phyloP scores from a whole-genome alignment of 2,113 vertebrate genomes.

The Panurus biarmicus region DNA sequence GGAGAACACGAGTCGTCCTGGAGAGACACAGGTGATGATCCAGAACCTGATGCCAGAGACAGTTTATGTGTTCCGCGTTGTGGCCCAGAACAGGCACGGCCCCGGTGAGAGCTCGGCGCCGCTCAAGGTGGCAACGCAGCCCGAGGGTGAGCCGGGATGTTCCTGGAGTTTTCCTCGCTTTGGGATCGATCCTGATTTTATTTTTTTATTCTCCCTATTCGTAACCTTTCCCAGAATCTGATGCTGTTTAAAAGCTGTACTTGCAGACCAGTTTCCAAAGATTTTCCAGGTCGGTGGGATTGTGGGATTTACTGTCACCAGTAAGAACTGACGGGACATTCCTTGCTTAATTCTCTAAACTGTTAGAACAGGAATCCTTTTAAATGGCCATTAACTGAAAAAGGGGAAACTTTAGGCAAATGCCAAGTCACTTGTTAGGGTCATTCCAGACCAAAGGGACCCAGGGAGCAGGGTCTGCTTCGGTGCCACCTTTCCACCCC shows the following conservation, averaged over 20 bases:
- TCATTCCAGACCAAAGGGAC: not conserved
- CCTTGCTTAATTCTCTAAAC: not conserved
- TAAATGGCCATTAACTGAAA: not conserved
- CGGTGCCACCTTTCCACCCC: not conserved
- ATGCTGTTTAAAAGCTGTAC: not conserved
- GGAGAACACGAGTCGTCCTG: conserved; percentile 87
- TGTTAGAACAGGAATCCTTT: not conserved
- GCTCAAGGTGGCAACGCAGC: conserved; percentile 90
- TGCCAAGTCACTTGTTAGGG: not conserved
- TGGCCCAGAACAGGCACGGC: conserved; percentile 88
- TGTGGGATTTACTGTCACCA: not conserved
- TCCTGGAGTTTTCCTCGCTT: not conserved
- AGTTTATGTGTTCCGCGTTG: conserved; percentile 88
- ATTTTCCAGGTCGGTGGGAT: not conserved
- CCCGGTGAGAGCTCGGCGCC: conserved; percentile 84
- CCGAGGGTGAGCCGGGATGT: conserved; percentile 79
- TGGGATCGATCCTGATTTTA: rapidly evolving
- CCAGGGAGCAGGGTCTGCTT: not conserved
- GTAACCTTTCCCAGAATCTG: not conserved
- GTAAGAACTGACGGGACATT: not conserved
- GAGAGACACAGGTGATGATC: conserved; percentile 93
- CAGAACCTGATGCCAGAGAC: conserved; percentile 94
- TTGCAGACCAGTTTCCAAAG: not conserved
- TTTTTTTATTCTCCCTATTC: not conserved
- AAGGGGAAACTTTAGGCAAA: not conserved